Conservation (phyloP, 2,113 vertebrate genomes). For the Hippolais icterina region DNA sequence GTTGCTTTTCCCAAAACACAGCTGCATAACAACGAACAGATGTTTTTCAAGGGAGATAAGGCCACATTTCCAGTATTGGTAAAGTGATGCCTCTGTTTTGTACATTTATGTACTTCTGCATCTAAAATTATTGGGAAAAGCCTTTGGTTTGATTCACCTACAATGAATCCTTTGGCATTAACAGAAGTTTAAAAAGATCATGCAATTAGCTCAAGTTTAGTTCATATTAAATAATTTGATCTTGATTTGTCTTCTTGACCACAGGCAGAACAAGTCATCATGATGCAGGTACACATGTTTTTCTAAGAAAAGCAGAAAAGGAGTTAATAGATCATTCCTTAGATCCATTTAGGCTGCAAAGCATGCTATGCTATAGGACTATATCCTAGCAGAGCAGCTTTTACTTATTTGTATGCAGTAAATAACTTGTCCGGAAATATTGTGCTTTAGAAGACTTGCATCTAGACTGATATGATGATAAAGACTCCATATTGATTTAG, state of each 20-base stretch:
- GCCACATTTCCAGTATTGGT: neutral
- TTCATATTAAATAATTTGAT: neutral
- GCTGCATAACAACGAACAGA: conserved; percentile 31
- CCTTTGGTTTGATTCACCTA: neutral
- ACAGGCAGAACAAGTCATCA: neutral
- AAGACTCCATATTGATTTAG: neutral
- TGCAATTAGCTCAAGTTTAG: neutral
- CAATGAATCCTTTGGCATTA: neutral
- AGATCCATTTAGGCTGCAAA: neutral
- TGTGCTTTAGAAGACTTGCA: neutral
- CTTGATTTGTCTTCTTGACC: neutral
- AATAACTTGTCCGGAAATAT: neutral
- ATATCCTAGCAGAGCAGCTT: neutral
- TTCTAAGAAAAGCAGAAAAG: neutral
- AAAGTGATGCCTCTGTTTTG: neutral
- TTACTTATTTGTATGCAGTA: neutral
- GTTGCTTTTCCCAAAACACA: neutral
- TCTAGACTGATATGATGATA: neutral
- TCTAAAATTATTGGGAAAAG: neutral
- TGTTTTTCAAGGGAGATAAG: neutral
- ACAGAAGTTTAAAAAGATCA: neutral
- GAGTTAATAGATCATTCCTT: neutral
- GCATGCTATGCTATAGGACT: neutral
- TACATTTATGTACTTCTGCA: neutral
- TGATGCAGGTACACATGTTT: neutral